Base-by-base conservation (phyloP, 2,888 invertebrate genomes). In the Macrosiphum euphorbiae region DNA sequence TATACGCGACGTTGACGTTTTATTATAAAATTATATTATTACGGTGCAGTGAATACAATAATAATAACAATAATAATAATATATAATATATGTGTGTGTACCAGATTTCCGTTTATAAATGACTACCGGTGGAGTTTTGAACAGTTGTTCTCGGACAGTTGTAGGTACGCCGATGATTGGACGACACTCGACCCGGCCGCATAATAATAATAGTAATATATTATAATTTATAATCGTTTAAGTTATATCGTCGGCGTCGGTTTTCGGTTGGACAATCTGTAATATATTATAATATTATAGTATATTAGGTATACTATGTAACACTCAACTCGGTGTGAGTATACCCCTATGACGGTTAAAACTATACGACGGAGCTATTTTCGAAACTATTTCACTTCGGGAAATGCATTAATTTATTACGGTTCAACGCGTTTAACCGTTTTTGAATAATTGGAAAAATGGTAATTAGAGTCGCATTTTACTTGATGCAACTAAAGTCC, bases 401-500 rank as follows among this genome's bases (percentile, higher is more conserved):
- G 87, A 87, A 87, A 87, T 87, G 47, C 52, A n/a, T 52, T 87
- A 87, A 52, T 47, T 3, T 47, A 47, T 87, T 52, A 52, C 35
- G 50, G 87, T 87, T 52, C 20, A 50, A 87, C 87, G n/a, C n/a
- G 28, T 87, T n/a, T 87, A 50, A n/a, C 47, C 87, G 87, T n/a
- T 87, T 87, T 87, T 52, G n/a, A 87, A 87, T 87, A 87, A 87
- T 87, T 52, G 50, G 50, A 87, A 50, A 87, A 87, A 87, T 87
- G 87, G 52, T 87, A 87, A 87, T 52, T 87, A n/a, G 50, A 3
- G 26, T 50, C 16, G 35, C 16, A 50, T 87, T 87, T 50, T 50
- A 87, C n/a, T 87, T 87, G 35, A 52, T 50, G 87, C 20, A n/a
- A 87, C 35, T 8, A n/a, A 28, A n/a, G n/a, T n/a, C 50, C 8